Conservation (phyloP, 2,797 vertebrate genomes). For the Clarias laeviceps region DNA sequence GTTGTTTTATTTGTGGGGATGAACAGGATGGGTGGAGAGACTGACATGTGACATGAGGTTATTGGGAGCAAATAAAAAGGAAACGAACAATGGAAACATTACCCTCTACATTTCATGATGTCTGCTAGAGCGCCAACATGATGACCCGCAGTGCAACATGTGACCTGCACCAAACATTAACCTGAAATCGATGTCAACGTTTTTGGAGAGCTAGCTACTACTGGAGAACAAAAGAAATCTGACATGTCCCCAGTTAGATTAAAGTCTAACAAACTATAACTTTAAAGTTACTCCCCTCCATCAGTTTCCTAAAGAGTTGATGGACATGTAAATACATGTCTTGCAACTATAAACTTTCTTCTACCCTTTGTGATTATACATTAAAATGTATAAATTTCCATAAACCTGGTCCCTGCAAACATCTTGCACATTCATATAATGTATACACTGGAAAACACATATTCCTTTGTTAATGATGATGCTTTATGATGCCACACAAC, state of each 20-base stretch:
- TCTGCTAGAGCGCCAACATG: background rate
- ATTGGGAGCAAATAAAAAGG: slow-evolving; percentile 15
- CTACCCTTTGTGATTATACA: too few species aligned
- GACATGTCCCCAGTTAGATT: background rate
- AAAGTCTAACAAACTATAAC: background rate
- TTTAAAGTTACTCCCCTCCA: background rate
- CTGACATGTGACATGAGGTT: slow-evolving; percentile 21
- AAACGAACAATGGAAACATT: slow-evolving; percentile 31
- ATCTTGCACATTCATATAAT: background rate
- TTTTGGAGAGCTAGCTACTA: background rate
- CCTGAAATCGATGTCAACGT: background rate
- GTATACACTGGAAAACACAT: background rate
- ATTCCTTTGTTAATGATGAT: background rate
- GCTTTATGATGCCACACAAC: background rate
- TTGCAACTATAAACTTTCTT: background rate
- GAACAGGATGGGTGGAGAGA: slow-evolving; percentile 44
- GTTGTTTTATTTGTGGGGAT: slow-evolving; percentile 36
- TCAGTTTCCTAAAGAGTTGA: background rate
- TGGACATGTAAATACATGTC: background rate
- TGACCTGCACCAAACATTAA: slow-evolving; percentile 19
- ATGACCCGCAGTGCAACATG: background rate
- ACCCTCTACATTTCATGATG: slow-evolving; percentile 4
- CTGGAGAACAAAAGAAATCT: background rate
- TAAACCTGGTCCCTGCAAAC: background rate
- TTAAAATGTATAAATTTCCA: background rate